Base-by-base conservation (phyloP, 1,140 invertebrate species). In the Elymnias hypermnestra region DNA sequence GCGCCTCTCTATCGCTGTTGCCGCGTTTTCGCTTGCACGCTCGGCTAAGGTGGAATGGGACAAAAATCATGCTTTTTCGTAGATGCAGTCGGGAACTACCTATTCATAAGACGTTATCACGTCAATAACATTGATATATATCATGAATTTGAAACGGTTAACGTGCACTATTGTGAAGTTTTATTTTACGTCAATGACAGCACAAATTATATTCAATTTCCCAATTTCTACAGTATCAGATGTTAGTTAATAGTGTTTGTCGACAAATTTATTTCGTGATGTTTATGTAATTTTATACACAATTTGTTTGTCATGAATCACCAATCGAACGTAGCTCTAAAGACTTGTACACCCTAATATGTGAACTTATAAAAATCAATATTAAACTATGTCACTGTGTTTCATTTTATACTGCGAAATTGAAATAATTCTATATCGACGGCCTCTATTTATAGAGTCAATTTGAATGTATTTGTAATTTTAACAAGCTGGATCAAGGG, bases 351-450 rank as follows among this genome's bases (percentile, higher is more conserved):
- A 77, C 72, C 68, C 68, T 50, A 63, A 71, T 75, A 69, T 78
- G 73, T 70, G 68, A 77, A 76, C 58, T 59, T 69, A 72, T 70
- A 65, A 79, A 75, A 71, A 67, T 56, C 53, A 63, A n/a, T 51
- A 54, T 54, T 53, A 53, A 48, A 52, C 17, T 35, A 33, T 29
- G 13, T 29, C 8, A n/a, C 12, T 25, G 52, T 43, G 48, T 66
- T 66, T 66, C 47, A 66, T 63, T 64, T 62, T 13, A 10, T 1
- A 31, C 14, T 7, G n/a, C 8, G 23, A 38, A 38, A 25, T 9
- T 15, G 12, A 26, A 10, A 7, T 3, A 25, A 28, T n/a, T 28
- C 31, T 42, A 22, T 23, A n/a, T n/a, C n/a, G n/a, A n/a, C n/a
- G n/a, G n/a, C n/a, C n/a, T n/a, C n/a, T n/a, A n/a, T n/a, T n/a